These are phyloP conservation scores for Peromyscus aztecus DNA, from an alignment of 2,797 vertebrate species.

Conservation along the genomic window DNA sequence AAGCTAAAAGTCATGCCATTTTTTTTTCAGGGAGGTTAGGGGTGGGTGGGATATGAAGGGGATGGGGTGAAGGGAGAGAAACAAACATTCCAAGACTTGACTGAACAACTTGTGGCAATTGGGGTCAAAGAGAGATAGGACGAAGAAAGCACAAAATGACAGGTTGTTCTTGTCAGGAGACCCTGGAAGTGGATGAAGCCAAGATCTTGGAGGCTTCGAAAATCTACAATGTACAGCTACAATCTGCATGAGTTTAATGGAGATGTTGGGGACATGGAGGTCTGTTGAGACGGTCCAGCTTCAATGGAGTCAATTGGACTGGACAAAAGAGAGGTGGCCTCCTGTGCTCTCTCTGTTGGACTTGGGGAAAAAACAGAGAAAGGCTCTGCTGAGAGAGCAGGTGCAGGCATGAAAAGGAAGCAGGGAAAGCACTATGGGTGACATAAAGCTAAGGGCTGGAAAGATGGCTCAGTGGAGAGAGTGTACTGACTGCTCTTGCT, in stretches of 20 bases:
- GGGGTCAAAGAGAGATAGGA: neutral
- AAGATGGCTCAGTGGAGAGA: neutral
- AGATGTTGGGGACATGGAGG: neutral
- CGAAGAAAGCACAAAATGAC: neutral
- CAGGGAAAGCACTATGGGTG: fast-evolving
- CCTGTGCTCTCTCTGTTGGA: fast-evolving
- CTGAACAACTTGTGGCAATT: neutral
- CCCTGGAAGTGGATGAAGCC: too few relatives aligned
- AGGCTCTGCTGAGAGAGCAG: neutral
- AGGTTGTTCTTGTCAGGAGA: neutral
- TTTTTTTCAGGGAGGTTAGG: neutral
- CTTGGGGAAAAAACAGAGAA: neutral
- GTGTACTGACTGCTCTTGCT: neutral
- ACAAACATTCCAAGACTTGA: neutral
- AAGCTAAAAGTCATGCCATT: neutral
- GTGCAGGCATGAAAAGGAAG: neutral
- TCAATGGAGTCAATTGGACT: neutral
- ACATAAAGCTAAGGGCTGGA: neutral
- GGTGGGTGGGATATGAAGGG: neutral
- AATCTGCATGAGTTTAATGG: neutral
- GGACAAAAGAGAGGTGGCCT: neutral
- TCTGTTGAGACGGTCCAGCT: neutral
- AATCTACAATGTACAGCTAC: neutral
- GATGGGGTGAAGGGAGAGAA: neutral
- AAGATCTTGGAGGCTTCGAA: neutral